phyloP scores from a whole-genome alignment of 1,140 invertebrate genomes.

The Penaeus indicus region DNA sequence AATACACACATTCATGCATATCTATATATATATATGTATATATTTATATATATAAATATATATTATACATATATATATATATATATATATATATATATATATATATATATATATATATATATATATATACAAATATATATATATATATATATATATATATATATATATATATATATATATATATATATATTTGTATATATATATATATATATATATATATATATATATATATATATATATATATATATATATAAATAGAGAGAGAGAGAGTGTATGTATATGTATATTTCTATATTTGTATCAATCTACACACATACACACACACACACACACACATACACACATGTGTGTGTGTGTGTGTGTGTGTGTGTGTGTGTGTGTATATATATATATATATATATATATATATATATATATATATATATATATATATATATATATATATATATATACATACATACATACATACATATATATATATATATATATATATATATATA shows the following conservation, averaged over 20 bases:
- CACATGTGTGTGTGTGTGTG: no score
- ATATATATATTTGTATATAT: neutral
- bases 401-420: no score
- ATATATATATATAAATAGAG: slow-evolving; percentile 2
- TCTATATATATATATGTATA: slow-evolving; percentile 22
- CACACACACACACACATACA: no score
- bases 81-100: slow-evolving; percentile 38
- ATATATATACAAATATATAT: neutral
- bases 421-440: no score
- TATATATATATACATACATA: no score
- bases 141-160: slow-evolving; percentile 29
- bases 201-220: slow-evolving; percentile 28
- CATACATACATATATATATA: no score
- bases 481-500: no score
- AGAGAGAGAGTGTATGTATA: no score
- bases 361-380: no score
- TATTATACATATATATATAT: slow-evolving; percentile 1
- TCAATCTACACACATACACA: no score
- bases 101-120: slow-evolving; percentile 22
- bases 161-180: slow-evolving; percentile 32
- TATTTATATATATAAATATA: slow-evolving; percentile 25
- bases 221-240: slow-evolving; percentile 30
- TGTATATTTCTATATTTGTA: no score
- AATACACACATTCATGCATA: neutral
- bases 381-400: no score